Evolutionary conservation across 2,888 invertebrate species (phyloP), one percentile per base, ranked within the genome.

Genomic region (Leucania comma): DNA sequence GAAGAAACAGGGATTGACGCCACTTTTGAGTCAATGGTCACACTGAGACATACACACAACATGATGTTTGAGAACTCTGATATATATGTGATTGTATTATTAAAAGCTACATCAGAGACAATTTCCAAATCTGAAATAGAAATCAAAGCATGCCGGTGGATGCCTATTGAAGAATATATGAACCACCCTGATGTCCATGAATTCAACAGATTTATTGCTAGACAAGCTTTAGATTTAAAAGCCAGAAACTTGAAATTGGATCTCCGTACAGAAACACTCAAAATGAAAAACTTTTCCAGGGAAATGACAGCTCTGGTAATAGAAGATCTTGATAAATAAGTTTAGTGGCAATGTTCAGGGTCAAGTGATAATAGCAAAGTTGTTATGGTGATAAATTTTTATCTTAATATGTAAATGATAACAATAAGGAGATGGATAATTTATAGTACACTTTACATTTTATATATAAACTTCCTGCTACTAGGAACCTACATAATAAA

Each of bases 1-100:
- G 99, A 99, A 95, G 99, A 99, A 95, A 99, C 99, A 0, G 98
- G 98, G 61, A 97, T 99, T 67, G 93, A 97, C 81, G 96, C 98
- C 0, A 96, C 97, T 85, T 99, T 98, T 91, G 96, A 97, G 70
- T 97, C 98, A 24, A 93, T 99, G 73, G 92, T 99, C 2, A 97
- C 97, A 58, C 96, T 98, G 60, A 96, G 99, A 77, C 99, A 99
- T 88, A 96, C 97, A 26, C 98, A 98, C 89, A 95, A 96, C 46
- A 97, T 97, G 68, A 97, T 97, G 90, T 98, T 98, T 91, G 97
- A 96, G 0, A 98, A 98, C 91, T 98, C 98, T 0, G 99, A 99
- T 91, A 97, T 99, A 68, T 99, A 99, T 92, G 96, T 98, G 68
- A 97, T 99, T 3, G 97, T 98, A 6, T 96, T 97, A 75, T 94